phyloP scores from a whole-genome alignment of 2,113 vertebrate genomes.

The Cercocebus atys region DNA sequence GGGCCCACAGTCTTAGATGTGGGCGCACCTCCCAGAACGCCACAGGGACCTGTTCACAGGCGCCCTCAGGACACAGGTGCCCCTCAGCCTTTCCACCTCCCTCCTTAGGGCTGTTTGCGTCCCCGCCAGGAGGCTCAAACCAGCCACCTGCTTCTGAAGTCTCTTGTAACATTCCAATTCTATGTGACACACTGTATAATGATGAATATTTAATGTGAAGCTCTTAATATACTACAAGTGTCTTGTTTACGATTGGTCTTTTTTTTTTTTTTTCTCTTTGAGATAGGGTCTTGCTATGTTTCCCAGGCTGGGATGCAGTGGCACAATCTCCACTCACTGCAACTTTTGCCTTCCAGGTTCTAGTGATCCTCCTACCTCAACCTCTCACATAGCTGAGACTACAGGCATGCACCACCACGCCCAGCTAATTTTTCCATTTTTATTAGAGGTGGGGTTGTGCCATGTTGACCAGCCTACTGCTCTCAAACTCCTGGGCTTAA shows the following conservation, averaged over 20 bases:
- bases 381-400: background rate
- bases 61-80: background rate
- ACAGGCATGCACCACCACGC: background rate
- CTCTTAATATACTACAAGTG: background rate
- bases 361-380: background rate
- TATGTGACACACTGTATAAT: background rate
- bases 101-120: background rate
- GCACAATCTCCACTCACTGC: background rate
- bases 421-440: background rate
- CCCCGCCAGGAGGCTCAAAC: background rate
- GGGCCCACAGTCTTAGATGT: background rate
- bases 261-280: background rate
- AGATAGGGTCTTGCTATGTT: background rate
- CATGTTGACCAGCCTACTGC: background rate
- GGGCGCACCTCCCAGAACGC: background rate
- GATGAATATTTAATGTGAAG: constrained; percentile 17
- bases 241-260: background rate
- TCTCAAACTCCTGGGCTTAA: background rate
- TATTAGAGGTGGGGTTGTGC: background rate
- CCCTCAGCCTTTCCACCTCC: background rate
- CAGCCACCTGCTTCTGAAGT: background rate
- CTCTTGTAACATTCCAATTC: background rate
- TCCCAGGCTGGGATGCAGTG: background rate
- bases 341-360: background rate
- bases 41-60: background rate